Base-by-base conservation (phyloP, 2,797 vertebrate species). In the Cryptoblepharus egeriae region DNA sequence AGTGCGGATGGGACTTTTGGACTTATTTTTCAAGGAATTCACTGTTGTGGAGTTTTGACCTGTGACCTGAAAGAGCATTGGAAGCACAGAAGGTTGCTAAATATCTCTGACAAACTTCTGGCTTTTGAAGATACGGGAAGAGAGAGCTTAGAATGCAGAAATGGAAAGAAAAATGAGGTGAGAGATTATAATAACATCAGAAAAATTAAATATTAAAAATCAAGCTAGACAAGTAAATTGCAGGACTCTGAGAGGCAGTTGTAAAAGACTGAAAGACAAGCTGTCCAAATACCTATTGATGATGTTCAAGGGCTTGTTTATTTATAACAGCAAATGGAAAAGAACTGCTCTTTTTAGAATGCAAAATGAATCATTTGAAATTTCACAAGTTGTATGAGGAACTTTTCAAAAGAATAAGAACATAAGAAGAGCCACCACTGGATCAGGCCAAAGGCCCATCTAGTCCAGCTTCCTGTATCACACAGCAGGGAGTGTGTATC, bases 201-300 rank as follows among this genome's bases (percentile, higher is more conserved):
- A 42, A 65, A 77, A 61, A 15, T 28, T 49, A 69, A 35, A 72
- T 35, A 72, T 73, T 71, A 42, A 78, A 26, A 78, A 83, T 35
- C 45, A 58, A 78, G 12, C 28, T 57, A 65, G 68, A 73, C 75
- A 78, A 73, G 75, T 45, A 78, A 78, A 83, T 83, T 83, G 68
- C 68, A 73, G 75, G 69, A 58, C 60, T 73, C 60, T 73, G 35
- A 83, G 73, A 45, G 69, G 60, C 4, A 64, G 12, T 26, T 8
- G 22, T n/a, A 24, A 75, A 69, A 68, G 69, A 78, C 26, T 73
- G 81, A 82, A 76, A 72, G 69, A 65, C 49, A 77, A 82, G 22
- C 81, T 83, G 81, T 83, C 75, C 75, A 73, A 83, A 78, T 49
- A 73, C 60, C 49, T 49, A 65, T 60, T 32, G 32, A 57, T 4